These are phyloP conservation scores for Eudasyphora cyanicolor DNA, from an alignment of 2,888 invertebrate genomes.

Conservation along the genomic window DNA sequence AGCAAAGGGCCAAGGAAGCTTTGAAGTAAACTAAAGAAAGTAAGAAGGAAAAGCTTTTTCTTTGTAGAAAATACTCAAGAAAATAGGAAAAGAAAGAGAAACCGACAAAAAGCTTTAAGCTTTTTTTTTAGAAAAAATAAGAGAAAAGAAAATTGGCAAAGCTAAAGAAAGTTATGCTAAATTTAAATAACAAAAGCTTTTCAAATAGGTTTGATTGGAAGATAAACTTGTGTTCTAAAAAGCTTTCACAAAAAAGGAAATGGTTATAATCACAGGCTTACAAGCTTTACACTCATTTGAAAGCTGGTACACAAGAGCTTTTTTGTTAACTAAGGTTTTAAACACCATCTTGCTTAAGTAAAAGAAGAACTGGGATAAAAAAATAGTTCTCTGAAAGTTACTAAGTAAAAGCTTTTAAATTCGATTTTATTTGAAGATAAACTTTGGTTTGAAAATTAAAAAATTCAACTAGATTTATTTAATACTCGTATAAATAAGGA, in stretches of 20 bases:
- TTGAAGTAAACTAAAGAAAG: slow-evolving; percentile 71
- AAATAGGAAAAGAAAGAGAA: slow-evolving; percentile 32
- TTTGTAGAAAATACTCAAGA: slow-evolving; percentile 44
- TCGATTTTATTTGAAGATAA: too few species aligned
- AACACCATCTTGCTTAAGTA: too few species aligned
- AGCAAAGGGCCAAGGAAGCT: slow-evolving; percentile 87
- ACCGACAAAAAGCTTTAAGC: slow-evolving; percentile 49
- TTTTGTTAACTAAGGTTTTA: too few species aligned
- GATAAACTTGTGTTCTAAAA: background rate
- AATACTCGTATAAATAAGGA: too few species aligned
- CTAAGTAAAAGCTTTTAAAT: too few species aligned
- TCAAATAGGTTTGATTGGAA: background rate
- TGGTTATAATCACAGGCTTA: too few species aligned
- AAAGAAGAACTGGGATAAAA: too few species aligned
- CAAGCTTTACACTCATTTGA: too few species aligned
- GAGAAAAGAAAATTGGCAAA: background rate
- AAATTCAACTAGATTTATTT: too few species aligned
- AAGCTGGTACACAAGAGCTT: too few species aligned
- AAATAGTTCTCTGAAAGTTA: too few species aligned
- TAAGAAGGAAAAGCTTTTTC: slow-evolving; percentile 1
- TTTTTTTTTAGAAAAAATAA: background rate
- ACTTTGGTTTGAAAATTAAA: too few species aligned
- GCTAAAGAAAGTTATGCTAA: background rate
- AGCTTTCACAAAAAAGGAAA: slow-evolving; percentile 1
- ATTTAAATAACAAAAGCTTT: background rate